These are phyloP conservation scores for Phallusia fumigata DNA, from an alignment of 23 tunicate species.

Conservation along the genomic window DNA sequence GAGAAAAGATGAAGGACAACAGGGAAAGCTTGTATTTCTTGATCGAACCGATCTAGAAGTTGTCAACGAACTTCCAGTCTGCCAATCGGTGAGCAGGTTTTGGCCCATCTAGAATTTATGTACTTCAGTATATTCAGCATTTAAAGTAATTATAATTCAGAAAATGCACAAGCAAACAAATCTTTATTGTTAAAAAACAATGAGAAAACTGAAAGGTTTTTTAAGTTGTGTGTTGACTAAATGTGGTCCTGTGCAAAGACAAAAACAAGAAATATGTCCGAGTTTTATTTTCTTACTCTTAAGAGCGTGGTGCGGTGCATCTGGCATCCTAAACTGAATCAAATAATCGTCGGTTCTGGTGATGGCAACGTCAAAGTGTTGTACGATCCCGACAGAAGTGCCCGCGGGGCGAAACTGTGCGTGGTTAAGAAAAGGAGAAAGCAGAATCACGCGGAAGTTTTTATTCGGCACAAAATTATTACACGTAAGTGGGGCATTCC, in stretches of 20 bases:
- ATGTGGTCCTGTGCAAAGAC: too few relatives aligned
- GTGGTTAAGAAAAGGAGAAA: slow-evolving; percentile 86
- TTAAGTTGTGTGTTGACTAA: too few relatives aligned
- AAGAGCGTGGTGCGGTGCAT: slow-evolving; percentile 73
- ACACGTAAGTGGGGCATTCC: slow-evolving; percentile 59
- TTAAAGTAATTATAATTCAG: too few relatives aligned
- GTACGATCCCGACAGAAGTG: slow-evolving; percentile 71
- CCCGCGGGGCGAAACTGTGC: slow-evolving; percentile 90
- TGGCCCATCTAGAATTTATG: too few relatives aligned
- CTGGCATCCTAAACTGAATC: slow-evolving; percentile 96
- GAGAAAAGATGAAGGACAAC: slow-evolving; percentile 52
- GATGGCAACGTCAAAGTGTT: slow-evolving; percentile 80
- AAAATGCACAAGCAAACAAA: too few relatives aligned
- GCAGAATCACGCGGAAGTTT: slow-evolving; percentile 80
- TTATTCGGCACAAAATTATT: slow-evolving; percentile 76
- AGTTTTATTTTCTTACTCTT: background rate
- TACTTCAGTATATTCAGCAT: too few relatives aligned
- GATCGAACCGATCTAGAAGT: slow-evolving; percentile 74
- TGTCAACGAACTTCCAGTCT: slow-evolving; percentile 66
- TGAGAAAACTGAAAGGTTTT: too few relatives aligned
- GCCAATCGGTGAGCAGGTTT: slow-evolving; percentile 58
- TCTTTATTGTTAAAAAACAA: too few relatives aligned
- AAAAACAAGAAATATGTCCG: too few relatives aligned
- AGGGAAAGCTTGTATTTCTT: slow-evolving; percentile 79
- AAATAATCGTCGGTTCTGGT: slow-evolving; percentile 76